phyloP scores from a whole-genome alignment of 2,888 invertebrate species.

The Pyrrhia umbra region DNA sequence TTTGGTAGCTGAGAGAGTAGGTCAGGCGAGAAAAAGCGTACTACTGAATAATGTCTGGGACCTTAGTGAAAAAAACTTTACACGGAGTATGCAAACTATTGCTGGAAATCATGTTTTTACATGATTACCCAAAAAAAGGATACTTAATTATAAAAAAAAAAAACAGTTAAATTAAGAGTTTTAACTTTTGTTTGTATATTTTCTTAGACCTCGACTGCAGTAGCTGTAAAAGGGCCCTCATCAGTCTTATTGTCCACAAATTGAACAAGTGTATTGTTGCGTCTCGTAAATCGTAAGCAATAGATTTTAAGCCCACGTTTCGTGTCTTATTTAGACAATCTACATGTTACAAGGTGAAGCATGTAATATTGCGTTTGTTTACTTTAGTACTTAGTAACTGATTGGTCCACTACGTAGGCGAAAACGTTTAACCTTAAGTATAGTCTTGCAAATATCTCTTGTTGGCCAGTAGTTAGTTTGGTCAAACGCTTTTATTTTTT shows the following conservation, averaged over 20 bases:
- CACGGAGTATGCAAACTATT: too few species aligned
- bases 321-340: slow-evolving; percentile 57
- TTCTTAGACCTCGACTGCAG: too few species aligned
- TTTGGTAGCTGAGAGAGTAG: not conserved
- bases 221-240: too few species aligned
- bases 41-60: too few species aligned
- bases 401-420: slow-evolving; percentile 47
- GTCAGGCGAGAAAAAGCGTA: too few species aligned
- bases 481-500: not conserved
- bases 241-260: not conserved
- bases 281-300: slow-evolving; percentile 19
- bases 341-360: slow-evolving; percentile 45
- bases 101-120: too few species aligned
- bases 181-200: too few species aligned
- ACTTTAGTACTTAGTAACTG: slow-evolving; percentile 45
- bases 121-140: too few species aligned
- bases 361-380: slow-evolving; percentile 52
- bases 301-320: slow-evolving; percentile 48
- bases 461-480: not conserved
- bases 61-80: too few species aligned
- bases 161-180: too few species aligned
- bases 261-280: not conserved
- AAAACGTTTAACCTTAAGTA: slow-evolving; percentile 28
- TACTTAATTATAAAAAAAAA: too few species aligned
- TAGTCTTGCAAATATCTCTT: slow-evolving; percentile 8